Evolutionary conservation across 2,888 invertebrate species (phyloP).

Genomic region (Stenotaenia linearis): DNA sequence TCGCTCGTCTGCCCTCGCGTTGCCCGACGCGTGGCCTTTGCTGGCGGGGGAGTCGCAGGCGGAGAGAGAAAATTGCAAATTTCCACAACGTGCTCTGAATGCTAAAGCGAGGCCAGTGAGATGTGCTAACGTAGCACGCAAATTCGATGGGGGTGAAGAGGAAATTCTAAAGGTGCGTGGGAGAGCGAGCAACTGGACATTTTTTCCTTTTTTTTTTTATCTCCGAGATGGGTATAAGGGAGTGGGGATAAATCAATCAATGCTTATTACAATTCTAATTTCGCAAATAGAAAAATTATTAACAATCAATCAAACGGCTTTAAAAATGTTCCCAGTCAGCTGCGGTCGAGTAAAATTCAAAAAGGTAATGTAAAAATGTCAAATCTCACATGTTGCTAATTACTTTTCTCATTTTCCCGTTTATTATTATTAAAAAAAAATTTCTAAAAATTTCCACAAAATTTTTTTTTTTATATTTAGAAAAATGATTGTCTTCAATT

Average conservation of each 20-base stretch:
- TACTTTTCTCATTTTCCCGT: background rate
- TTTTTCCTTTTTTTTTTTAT: background rate
- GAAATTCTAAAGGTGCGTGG: background rate
- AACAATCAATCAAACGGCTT: too few relatives aligned
- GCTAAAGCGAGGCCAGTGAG: conserved; percentile 7
- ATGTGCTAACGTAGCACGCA: conserved; percentile 30
- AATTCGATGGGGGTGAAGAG: conserved; percentile 20
- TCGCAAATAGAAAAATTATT: background rate
- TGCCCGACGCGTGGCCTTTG: conserved; percentile 17
- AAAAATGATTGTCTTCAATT: too few relatives aligned
- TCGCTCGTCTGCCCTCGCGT: background rate
- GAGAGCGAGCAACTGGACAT: background rate
- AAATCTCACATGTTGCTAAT: background rate
- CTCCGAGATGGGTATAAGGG: background rate
- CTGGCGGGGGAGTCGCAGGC: conserved; percentile 24
- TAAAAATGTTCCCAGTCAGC: too few relatives aligned
- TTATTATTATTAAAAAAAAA: background rate
- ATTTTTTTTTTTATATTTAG: too few relatives aligned
- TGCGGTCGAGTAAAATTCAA: background rate
- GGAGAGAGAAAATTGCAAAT: conserved; percentile 32
- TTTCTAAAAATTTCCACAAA: background rate
- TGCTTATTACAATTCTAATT: background rate
- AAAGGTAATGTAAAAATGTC: background rate
- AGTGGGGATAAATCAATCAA: background rate
- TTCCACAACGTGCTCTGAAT: conserved; percentile 31